Evolutionary conservation across 2,113 vertebrate species (phyloP).

Genomic region (Notarius quadriscutis): DNA sequence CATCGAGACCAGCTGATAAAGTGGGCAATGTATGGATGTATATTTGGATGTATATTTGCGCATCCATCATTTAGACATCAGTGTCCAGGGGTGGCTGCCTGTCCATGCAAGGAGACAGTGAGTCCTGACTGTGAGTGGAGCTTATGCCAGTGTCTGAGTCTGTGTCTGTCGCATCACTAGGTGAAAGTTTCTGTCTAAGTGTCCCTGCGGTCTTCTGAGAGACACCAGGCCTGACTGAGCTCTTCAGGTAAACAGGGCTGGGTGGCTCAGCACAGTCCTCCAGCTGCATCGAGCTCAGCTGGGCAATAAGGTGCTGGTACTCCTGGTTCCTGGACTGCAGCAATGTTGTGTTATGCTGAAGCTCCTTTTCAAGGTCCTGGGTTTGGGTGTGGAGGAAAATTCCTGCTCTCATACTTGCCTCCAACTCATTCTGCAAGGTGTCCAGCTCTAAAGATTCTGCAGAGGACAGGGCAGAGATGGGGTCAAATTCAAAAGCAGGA

Average conservation of each 20-base stretch:
- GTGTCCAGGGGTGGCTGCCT: constrained; percentile 68
- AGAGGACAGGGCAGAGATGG: constrained; percentile 46
- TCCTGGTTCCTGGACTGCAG: constrained; percentile 84
- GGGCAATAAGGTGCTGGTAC: constrained; percentile 82
- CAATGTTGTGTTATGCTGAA: constrained; percentile 75
- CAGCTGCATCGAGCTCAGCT: constrained; percentile 77
- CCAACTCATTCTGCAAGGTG: constrained; percentile 77
- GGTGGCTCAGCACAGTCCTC: constrained; percentile 57
- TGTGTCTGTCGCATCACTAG: constrained; percentile 83
- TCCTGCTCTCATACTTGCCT: constrained; percentile 80
- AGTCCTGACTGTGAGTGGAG: constrained; percentile 96
- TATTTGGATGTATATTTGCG: neutral
- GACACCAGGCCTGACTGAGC: constrained; percentile 58
- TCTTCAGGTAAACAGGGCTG: constrained; percentile 55
- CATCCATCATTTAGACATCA: constrained; percentile 63
- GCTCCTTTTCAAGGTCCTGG: constrained; percentile 83
- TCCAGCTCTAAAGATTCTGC: constrained; percentile 71
- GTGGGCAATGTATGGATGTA: neutral
- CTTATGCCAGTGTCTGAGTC: constrained; percentile 98
- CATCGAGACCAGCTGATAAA: neutral
- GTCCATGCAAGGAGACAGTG: constrained; percentile 80
- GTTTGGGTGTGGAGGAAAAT: constrained; percentile 79
- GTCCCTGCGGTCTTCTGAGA: constrained; percentile 56
- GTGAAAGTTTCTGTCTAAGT: constrained; percentile 72
- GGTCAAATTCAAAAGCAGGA: constrained; percentile 33